Percentiles rank a stretch among this genome's conserved stretches.
phyloP scores from a whole-genome alignment of 1,140 invertebrate genomes.

The Bombus breviceps region DNA sequence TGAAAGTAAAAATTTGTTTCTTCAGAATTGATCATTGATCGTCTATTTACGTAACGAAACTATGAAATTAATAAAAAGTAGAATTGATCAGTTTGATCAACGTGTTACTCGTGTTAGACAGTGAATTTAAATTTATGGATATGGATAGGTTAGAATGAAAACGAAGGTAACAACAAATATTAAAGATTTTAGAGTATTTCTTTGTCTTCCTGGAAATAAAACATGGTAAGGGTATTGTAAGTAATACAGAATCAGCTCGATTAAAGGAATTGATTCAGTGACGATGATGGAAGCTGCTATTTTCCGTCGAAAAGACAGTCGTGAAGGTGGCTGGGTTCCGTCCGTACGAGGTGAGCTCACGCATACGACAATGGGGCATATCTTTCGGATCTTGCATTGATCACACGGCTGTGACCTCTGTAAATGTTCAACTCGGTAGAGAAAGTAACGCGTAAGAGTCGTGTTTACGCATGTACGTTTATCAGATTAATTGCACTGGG shows the following conservation, averaged over 20 bases:
- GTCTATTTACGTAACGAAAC: too few species aligned
- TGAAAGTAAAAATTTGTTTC: too few species aligned
- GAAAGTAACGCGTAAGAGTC: slow-evolving; percentile 74
- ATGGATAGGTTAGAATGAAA: too few species aligned
- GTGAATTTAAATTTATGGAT: too few species aligned
- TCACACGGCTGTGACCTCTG: slow-evolving; percentile 78
- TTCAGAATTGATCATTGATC: too few species aligned
- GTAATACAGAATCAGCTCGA: background rate
- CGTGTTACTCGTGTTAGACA: too few species aligned
- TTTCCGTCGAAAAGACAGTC: slow-evolving; percentile 4
- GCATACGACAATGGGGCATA: slow-evolving; percentile 73
- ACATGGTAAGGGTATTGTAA: background rate
- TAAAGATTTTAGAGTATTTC: background rate
- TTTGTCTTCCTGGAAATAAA: too few species aligned
- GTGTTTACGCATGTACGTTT: slow-evolving; percentile 61
- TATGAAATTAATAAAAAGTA: too few species aligned
- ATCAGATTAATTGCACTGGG: slow-evolving; percentile 67
- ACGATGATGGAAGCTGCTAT: background rate
- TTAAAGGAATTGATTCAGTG: background rate
- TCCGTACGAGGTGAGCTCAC: background rate
- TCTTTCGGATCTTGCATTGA: slow-evolving; percentile 78
- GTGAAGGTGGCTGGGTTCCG: background rate
- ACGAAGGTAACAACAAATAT: background rate
- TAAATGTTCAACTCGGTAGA: slow-evolving; percentile 72
- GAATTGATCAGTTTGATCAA: too few species aligned